Conservation (phyloP, 2,797 vertebrate species). For the Macropus fuliginosus region DNA sequence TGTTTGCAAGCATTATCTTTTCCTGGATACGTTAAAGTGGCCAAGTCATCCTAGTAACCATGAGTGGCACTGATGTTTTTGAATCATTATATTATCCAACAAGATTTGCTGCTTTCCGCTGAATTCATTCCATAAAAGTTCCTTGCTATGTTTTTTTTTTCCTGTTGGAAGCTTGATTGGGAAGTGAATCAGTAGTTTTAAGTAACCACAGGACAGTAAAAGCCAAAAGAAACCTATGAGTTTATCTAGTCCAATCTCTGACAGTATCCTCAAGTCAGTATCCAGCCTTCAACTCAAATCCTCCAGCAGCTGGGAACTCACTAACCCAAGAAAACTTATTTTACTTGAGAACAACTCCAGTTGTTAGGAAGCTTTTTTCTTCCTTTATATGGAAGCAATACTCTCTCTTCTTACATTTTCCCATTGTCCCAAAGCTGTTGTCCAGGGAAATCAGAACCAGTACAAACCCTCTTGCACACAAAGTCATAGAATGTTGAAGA, state of each 20-base stretch:
- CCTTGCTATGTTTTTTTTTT: constrained; percentile 35
- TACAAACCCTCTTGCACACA: not conserved
- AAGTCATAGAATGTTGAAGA: not conserved
- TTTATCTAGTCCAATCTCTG: not conserved
- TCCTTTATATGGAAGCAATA: not conserved
- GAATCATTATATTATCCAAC: constrained; percentile 17
- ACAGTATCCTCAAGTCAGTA: not conserved
- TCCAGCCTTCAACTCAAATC: not conserved
- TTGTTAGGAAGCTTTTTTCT: not conserved
- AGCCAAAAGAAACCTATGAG: not conserved
- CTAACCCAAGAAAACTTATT: not conserved
- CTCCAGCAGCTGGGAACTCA: not conserved
- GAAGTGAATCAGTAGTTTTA: not conserved
- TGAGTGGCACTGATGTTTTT: not conserved
- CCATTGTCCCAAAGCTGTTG: not conserved
- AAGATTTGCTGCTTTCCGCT: constrained; percentile 3
- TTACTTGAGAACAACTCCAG: not conserved
- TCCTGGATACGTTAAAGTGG: not conserved
- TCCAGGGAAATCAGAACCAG: not conserved
- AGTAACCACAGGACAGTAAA: not conserved
- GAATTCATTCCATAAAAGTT: not conserved
- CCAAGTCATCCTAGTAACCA: not conserved
- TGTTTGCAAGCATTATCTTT: not conserved
- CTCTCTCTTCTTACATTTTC: not conserved
- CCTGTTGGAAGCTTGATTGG: constrained; percentile 19